Evolutionary conservation across 2,888 invertebrate genomes (phyloP), one percentile per base, ranked within the genome.

Genomic region (Euzetes globulus): DNA sequence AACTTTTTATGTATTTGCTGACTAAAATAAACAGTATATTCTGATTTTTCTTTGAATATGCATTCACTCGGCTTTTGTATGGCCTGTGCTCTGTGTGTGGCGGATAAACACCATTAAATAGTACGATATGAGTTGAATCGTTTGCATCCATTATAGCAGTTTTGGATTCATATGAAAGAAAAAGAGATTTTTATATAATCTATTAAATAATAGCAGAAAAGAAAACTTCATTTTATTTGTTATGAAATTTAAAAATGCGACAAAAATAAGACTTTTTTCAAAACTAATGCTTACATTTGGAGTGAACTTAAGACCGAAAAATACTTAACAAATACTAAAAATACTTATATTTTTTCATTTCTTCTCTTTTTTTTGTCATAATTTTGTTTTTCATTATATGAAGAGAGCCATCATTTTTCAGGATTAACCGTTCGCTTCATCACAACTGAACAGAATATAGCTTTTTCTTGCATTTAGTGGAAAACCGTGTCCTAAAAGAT

Each of bases 391-490:
- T 50, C 4, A 3, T 50, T 50, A 17, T 55, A 13, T 9, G 55
- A 55, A 55, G 55, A 55, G 55, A 55, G 50, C 55, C 25, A 55
- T 55, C 55, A 55, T 55, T 55, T 55, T 55, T 55, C 55, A 55
- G 55, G 55, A 55, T 55, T 55, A 55, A 55, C 55, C 22, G 22
- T 25, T 25, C n/a, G 50, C 19, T 50, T 19, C 19, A 50, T 19
- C 50, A 50, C 50, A 50, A 55, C 55, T 50, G 50, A n/a, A n/a
- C n/a, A 50, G 17, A 13, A 50, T 50, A 50, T 50, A 19, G 3
- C n/a, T 50, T 50, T 19, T 11, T 19, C 25, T 7, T 13, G 3
- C 1, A 7, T 2, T 55, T 55, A 25, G 19, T 55, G 55, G 19
- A 7, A 55, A 55, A 55, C 55, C n/a, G 22, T 55, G 19, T 25